Evolutionary conservation across 35 echinoderm and acorn worm genomes (phyloP), one percentile per base, ranked within the genome.

Genomic region (Acanthaster planci): DNA sequence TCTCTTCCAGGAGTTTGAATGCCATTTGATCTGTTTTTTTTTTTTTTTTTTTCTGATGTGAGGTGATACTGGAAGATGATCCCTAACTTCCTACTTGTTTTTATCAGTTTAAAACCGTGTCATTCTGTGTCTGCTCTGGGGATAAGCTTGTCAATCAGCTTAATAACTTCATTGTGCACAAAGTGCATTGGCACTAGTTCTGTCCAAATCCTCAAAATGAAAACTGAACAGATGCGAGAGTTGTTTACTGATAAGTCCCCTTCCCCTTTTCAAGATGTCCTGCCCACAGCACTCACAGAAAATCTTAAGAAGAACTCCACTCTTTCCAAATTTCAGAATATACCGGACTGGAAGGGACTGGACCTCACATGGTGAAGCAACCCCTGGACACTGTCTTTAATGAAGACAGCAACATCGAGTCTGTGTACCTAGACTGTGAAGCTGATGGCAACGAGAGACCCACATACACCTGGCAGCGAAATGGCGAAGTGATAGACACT

Each of bases 351-450:
- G 60, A 19, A 12, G 60, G 60, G 12, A 22, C 60, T 35, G 85
- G 85, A 18, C 85, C 85, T 0, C 85, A 87, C 72, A 52, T 87
- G 55, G 53, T 55, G 4, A 44, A 75, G 51, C 17, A 87, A n/a
- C 85, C 85, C 17, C 67, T 54, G 26, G 67, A 87, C 50, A 57
- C 38, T 2, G 77, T 76, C 72, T 77, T 87, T 31, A 77, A 87
- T 36, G 7, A 52, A 15, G 85, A 87, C 37, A 77, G 67, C 17
- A 55, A 9, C 14, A 22, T 36, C 40, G 16, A 77, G 1, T 53
- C n/a, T 19, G 40, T 54, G 19, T 30, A 50, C 23, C 52, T 87
- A n/a, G 85, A 87, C 21, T 87, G 85, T 76, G 84, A 77, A 55
- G 76, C 85, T 9, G 76, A 78, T 6, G 75, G 67, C 0, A 37